phyloP scores from a whole-genome alignment of 64 coral and sea anemone species.

The Porites australiensis region DNA sequence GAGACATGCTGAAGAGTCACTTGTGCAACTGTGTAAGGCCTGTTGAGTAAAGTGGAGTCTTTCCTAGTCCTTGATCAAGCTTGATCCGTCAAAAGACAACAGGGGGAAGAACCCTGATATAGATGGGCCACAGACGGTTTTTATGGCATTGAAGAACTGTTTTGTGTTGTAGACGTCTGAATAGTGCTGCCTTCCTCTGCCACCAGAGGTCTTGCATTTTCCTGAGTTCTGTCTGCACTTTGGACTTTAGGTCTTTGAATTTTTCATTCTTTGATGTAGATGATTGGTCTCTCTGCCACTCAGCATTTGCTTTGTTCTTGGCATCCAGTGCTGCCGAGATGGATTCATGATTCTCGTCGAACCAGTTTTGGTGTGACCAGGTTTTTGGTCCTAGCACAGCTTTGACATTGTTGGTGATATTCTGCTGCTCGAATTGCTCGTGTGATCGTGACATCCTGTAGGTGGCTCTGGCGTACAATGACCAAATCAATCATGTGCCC shows the following conservation, averaged over 20 bases:
- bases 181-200: slow-evolving; percentile 46
- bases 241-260: slow-evolving; percentile 18
- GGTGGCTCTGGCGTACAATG: no score
- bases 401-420: no score
- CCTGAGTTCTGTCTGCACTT: not conserved
- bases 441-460: no score
- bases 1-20: slow-evolving; percentile 12
- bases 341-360: not conserved
- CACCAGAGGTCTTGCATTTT: slow-evolving; percentile 41
- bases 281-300: slow-evolving; percentile 9
- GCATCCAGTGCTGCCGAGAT: slow-evolving; percentile 30
- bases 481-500: no score
- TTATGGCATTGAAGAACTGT: slow-evolving; percentile 42
- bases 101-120: slow-evolving; percentile 23
- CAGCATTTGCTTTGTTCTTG: slow-evolving; percentile 19
- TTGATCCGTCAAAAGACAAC: slow-evolving; percentile 51
- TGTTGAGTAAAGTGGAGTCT: slow-evolving; percentile 29
- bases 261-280: slow-evolving; percentile 5
- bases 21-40: slow-evolving; percentile 42
- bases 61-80: slow-evolving; percentile 64
- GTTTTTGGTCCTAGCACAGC: no score
- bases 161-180: slow-evolving; percentile 38
- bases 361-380: no score
- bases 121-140: slow-evolving; percentile 18
- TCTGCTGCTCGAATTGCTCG: no score